phyloP scores from a whole-genome alignment of 2,888 invertebrate genomes.

The Coelopa pilipes region DNA sequence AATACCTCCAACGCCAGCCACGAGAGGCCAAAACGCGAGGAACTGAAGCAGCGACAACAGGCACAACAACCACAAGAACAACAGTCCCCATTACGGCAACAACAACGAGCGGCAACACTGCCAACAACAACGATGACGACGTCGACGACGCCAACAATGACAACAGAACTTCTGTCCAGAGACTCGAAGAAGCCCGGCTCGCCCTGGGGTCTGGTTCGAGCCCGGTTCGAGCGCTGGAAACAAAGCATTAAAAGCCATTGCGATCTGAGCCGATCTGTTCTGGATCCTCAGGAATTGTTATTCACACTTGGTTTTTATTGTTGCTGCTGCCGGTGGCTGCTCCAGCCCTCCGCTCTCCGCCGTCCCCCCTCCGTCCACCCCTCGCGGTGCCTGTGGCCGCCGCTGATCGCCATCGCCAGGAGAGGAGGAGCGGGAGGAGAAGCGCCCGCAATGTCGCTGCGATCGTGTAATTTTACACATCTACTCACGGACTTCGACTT shows the following conservation, averaged over 20 bases:
- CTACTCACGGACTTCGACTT: slow-evolving; percentile 18
- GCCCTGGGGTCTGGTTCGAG: no score
- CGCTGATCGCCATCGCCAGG: slow-evolving; percentile 21
- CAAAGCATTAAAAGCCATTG: slow-evolving; percentile 42
- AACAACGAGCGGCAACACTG: no score
- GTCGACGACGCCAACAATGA: no score
- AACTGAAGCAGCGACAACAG: no score
- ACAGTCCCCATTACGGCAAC: slow-evolving; percentile 13
- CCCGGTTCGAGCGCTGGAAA: not conserved
- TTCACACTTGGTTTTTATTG: slow-evolving; percentile 47
- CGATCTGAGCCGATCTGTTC: slow-evolving; percentile 38
- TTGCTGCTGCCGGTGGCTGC: slow-evolving; percentile 38
- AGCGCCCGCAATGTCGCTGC: slow-evolving; percentile 43
- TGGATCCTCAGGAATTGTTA: slow-evolving; percentile 43
- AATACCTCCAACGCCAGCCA: slow-evolving; percentile 34
- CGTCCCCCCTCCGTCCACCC: no score
- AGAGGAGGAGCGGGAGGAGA: slow-evolving; percentile 28
- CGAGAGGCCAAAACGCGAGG: not conserved
- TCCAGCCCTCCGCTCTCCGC: not conserved
- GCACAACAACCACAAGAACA: slow-evolving; percentile 10
- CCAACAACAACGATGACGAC: not conserved
- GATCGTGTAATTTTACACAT: slow-evolving; percentile 52
- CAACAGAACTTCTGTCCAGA: no score
- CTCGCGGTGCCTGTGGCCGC: no score
- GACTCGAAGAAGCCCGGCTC: no score